A percentile compares a stretch with the other conserved stretches of the same genome.
phyloP scores from a whole-genome alignment of 2,113 vertebrate genomes.

The Datnioides undecimradiatus region DNA sequence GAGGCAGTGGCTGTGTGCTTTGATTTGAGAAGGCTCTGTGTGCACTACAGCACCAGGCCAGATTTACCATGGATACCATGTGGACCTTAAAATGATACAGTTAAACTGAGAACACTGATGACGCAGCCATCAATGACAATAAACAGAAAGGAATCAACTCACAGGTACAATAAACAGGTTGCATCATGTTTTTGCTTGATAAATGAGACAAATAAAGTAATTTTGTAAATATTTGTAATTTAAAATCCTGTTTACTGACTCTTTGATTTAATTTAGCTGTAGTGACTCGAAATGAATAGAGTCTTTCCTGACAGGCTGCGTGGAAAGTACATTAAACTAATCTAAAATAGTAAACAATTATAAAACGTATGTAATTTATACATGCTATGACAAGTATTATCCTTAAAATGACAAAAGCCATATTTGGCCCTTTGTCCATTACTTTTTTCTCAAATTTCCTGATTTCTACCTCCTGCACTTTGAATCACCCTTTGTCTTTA shows the following conservation, averaged over 20 bases:
- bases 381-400: no score
- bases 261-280: background rate
- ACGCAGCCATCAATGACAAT: background rate
- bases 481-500: no score
- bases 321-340: no score
- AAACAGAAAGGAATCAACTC: background rate
- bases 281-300: background rate
- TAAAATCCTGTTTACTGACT: no score
- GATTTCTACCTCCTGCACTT: background rate
- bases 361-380: no score
- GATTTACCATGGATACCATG: background rate
- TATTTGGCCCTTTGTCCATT: no score
- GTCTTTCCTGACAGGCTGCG: background rate
- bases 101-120: background rate
- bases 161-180: background rate
- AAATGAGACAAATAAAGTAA: background rate
- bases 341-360: no score
- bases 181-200: background rate
- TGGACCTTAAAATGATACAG: conserved; percentile 6
- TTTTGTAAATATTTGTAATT: no score
- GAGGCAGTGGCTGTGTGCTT: conserved; percentile 35
- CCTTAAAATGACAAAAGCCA: no score
- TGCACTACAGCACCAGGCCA: conserved; percentile 14
- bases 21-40: conserved; percentile 30
- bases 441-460: no score